Conservation (phyloP, 2,113 vertebrate genomes). For the Tympanuchus pallidicinctus region DNA sequence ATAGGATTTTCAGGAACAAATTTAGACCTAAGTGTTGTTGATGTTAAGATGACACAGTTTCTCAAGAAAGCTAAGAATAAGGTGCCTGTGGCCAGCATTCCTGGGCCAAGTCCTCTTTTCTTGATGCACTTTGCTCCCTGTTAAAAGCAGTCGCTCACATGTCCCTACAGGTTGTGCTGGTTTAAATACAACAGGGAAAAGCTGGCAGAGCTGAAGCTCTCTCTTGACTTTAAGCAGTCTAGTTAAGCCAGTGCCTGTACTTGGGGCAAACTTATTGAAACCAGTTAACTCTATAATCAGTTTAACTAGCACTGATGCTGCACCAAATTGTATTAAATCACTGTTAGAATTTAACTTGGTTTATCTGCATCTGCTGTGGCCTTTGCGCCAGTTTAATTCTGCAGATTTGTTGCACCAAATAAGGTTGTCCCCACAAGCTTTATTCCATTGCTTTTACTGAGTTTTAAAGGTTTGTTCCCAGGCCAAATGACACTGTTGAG, state of each 20-base stretch:
- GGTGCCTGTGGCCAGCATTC: neutral
- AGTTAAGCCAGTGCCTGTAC: neutral
- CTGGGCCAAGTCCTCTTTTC: neutral
- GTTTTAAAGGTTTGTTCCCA: neutral
- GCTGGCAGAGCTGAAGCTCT: neutral
- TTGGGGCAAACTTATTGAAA: conserved; percentile 25
- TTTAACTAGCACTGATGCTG: conserved; percentile 25
- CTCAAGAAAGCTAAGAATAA: conserved; percentile 70
- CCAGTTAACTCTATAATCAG: conserved; percentile 34
- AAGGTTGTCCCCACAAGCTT: neutral
- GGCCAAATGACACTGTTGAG: fast-evolving
- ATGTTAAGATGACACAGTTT: conserved; percentile 63
- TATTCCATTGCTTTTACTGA: neutral
- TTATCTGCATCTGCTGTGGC: neutral
- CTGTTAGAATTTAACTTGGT: conserved; percentile 54
- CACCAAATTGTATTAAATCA: neutral
- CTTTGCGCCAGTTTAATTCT: conserved; percentile 40
- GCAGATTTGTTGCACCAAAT: neutral
- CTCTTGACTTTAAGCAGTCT: conserved; percentile 13
- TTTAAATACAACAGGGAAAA: conserved; percentile 3
- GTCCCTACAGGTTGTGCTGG: conserved; percentile 4
- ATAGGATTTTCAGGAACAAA: conserved; percentile 70
- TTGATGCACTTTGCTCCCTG: neutral
- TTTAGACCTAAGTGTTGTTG: conserved; percentile 78
- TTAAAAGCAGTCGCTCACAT: neutral